Conservation (phyloP, 2,888 invertebrate genomes). For the Nomada flava region DNA sequence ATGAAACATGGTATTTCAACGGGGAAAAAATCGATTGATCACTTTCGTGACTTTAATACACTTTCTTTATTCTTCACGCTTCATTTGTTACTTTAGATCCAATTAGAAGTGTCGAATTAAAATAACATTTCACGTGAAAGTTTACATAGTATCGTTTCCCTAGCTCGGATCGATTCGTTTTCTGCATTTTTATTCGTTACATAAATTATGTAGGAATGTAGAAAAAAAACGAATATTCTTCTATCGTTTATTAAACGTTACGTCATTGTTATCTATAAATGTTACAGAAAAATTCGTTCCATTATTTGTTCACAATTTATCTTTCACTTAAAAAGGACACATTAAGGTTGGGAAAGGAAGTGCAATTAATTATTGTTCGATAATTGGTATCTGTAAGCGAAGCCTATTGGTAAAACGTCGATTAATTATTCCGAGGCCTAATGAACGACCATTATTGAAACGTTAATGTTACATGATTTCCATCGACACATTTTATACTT, state of each 20-base stretch:
- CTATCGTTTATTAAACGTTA: background rate
- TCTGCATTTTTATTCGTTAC: background rate
- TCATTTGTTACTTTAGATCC: background rate
- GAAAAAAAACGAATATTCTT: background rate
- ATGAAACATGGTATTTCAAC: slow-evolving; percentile 56
- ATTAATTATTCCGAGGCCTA: slow-evolving; percentile 16
- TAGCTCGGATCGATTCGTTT: slow-evolving; percentile 26
- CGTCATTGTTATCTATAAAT: background rate
- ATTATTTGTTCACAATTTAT: background rate
- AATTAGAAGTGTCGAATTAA: background rate
- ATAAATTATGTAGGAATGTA: background rate
- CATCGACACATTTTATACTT: background rate
- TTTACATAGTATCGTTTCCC: background rate
- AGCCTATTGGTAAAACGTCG: background rate
- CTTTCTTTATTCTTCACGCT: background rate
- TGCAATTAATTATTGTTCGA: slow-evolving; percentile 34
- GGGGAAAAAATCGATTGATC: slow-evolving; percentile 55
- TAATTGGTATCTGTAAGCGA: slow-evolving; percentile 3
- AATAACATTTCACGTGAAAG: background rate
- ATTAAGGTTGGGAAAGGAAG: background rate
- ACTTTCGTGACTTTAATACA: slow-evolving; percentile 11
- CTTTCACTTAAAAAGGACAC: background rate
- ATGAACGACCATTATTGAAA: background rate
- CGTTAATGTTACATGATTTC: background rate
- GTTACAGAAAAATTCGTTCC: background rate